Evolutionary conservation across 2,113 vertebrate species (phyloP).

Genomic region (Pteropus alecto): DNA sequence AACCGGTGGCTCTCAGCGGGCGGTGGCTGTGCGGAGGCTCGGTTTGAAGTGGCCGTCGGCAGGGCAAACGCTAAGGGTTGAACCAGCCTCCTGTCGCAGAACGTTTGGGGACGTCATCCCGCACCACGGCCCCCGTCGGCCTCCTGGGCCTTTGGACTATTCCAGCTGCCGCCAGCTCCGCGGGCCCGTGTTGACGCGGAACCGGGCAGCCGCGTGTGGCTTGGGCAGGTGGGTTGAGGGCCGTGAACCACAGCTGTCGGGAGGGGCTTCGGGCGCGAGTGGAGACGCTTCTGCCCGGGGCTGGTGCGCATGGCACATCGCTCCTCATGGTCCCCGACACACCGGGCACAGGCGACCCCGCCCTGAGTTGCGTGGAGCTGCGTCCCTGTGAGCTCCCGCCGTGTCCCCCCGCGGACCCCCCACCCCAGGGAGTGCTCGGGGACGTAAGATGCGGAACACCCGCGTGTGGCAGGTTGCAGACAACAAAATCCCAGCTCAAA

Average conservation of each 20-base stretch:
- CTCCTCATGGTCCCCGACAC: neutral
- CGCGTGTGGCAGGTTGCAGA: neutral
- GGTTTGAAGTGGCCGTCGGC: accelerated
- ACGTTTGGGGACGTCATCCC: neutral
- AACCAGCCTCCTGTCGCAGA: neutral
- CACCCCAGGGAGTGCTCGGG: too few species aligned
- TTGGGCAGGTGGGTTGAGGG: accelerated
- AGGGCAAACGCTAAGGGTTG: accelerated
- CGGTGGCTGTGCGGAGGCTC: accelerated
- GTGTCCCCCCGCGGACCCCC: accelerated
- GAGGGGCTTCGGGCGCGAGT: neutral
- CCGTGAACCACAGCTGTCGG: accelerated
- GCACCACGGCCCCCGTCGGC: neutral
- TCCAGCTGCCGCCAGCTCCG: neutral
- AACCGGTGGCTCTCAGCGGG: neutral
- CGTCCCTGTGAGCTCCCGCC: accelerated
- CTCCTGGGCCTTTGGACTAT: neutral
- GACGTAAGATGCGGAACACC: neutral
- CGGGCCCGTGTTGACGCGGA: accelerated
- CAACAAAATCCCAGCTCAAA: neutral
- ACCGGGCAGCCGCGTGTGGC: accelerated
- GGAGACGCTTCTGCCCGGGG: too few species aligned
- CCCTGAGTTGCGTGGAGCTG: neutral
- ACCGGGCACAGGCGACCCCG: neutral
- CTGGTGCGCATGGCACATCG: too few species aligned